Conservation (phyloP, 2,888 invertebrate species). For the Adelognathus sp. region DNA sequence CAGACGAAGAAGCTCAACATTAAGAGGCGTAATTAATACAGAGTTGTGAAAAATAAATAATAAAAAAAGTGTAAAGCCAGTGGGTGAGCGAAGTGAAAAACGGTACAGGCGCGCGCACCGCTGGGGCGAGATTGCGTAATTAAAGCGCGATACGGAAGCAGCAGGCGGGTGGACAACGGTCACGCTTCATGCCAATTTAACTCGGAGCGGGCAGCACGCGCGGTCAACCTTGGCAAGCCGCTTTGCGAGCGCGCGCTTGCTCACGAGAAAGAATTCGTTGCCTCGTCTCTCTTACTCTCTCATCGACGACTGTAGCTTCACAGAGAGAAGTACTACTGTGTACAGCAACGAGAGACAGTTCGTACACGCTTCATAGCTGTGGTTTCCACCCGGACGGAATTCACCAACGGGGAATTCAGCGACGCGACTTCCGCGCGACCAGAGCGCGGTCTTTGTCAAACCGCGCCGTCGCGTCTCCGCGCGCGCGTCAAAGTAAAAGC, state of each 20-base stretch:
- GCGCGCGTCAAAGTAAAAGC: neutral
- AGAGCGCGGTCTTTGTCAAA: conserved; percentile 47
- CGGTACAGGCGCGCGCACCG: conserved; percentile 56
- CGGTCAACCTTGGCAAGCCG: conserved; percentile 55
- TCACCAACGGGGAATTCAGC: conserved; percentile 44
- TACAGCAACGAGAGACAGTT: neutral
- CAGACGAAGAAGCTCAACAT: conserved; percentile 64
- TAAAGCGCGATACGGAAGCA: conserved; percentile 72
- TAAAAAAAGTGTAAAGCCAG: conserved; percentile 19
- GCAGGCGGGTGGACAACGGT: conserved; percentile 74
- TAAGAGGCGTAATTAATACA: conserved; percentile 67
- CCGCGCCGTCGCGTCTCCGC: conserved; percentile 18
- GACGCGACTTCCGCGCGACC: conserved; percentile 43
- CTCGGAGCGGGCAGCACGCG: conserved; percentile 62
- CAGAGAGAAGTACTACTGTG: neutral
- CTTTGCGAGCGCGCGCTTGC: no score
- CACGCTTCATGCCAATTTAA: conserved; percentile 79
- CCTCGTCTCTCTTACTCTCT: neutral
- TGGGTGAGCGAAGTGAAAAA: conserved; percentile 67
- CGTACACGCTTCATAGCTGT: neutral
- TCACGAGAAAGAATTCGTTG: conserved; percentile 38
- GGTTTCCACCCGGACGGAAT: conserved; percentile 44
- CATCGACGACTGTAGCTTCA: neutral
- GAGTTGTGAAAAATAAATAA: conserved; percentile 50
- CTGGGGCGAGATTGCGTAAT: conserved; percentile 67